Conservation (phyloP, 2,113 vertebrate genomes). For the Hirundichthys speculiger region DNA sequence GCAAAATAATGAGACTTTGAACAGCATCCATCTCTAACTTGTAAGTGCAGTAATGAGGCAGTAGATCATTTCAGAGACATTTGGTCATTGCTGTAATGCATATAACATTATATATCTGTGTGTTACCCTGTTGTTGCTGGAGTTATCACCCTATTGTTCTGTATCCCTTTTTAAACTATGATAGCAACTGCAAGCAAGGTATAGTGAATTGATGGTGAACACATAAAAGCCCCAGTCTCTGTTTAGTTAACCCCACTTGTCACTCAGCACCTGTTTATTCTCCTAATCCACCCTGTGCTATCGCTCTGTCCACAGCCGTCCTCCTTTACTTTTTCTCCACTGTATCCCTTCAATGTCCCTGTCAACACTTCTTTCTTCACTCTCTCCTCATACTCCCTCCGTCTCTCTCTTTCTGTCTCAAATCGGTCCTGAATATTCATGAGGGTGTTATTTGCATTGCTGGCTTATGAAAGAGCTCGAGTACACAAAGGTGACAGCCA, state of each 20-base stretch:
- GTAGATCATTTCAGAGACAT: too few species aligned
- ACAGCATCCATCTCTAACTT: too few species aligned
- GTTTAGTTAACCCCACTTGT: conserved; percentile 32
- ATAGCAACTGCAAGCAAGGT: neutral
- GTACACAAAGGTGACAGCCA: conserved; percentile 75
- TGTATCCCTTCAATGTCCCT: conserved; percentile 40
- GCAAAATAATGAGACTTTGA: too few species aligned
- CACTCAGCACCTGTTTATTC: conserved; percentile 49
- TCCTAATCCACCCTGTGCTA: conserved; percentile 48
- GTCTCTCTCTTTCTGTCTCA: conserved; percentile 44
- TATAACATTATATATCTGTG: too few species aligned
- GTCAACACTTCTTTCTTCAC: conserved; percentile 41
- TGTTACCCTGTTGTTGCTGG: neutral
- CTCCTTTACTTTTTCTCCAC: conserved; percentile 28
- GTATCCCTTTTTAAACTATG: neutral
- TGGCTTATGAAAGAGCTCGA: conserved; percentile 69
- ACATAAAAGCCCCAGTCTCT: conserved; percentile 4
- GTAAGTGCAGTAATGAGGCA: too few species aligned
- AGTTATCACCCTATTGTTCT: neutral
- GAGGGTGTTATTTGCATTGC: conserved; percentile 74
- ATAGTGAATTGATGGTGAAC: neutral
- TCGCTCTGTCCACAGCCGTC: conserved; percentile 41
- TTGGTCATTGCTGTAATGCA: neutral
- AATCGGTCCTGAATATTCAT: conserved; percentile 72
- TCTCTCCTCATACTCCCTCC: conserved; percentile 12